A percentile compares a stretch with the other conserved stretches of the same genome.
Evolutionary conservation across 2,888 invertebrate species (phyloP).

Genomic region (Chorisops tibialis): DNA sequence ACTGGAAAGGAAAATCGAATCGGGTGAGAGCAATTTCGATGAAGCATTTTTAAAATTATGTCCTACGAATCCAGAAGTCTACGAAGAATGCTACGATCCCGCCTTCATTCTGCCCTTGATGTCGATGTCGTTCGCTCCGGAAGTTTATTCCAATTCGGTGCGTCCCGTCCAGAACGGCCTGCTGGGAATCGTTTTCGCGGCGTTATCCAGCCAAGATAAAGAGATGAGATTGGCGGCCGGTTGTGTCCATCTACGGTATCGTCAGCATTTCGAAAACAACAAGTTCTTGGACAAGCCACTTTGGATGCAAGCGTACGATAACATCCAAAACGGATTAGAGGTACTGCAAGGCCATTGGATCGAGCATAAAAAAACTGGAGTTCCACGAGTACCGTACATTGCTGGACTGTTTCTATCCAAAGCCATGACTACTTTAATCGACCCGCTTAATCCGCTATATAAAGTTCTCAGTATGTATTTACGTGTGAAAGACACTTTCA

Average conservation of each 20-base stretch:
- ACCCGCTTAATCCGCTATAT: slow-evolving; percentile 74
- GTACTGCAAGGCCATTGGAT: slow-evolving; percentile 44
- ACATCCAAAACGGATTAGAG: slow-evolving; percentile 46
- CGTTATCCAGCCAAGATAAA: slow-evolving; percentile 65
- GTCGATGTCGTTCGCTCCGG: slow-evolving; percentile 69
- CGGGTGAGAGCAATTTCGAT: slow-evolving; percentile 36
- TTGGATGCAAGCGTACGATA: slow-evolving; percentile 50
- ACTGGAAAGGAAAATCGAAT: slow-evolving; percentile 44
- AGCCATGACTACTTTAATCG: slow-evolving; percentile 63
- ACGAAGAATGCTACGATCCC: slow-evolving; percentile 70
- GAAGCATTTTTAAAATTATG: slow-evolving; percentile 43
- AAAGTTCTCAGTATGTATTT: slow-evolving; percentile 74
- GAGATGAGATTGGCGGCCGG: slow-evolving; percentile 70
- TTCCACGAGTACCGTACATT: slow-evolving; percentile 48
- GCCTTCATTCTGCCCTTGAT: slow-evolving; percentile 77
- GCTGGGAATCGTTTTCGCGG: slow-evolving; percentile 67
- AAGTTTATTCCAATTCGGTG: slow-evolving; percentile 68
- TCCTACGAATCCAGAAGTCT: slow-evolving; percentile 42
- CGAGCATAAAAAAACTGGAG: slow-evolving; percentile 47
- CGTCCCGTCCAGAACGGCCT: slow-evolving; percentile 68
- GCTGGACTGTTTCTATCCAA: slow-evolving; percentile 47
- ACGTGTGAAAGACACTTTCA: slow-evolving; percentile 71
- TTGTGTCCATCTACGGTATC: slow-evolving; percentile 70
- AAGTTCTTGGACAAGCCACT: slow-evolving; percentile 52
- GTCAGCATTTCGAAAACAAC: slow-evolving; percentile 68